phyloP scores from a whole-genome alignment of 2,888 invertebrate species.

The Stomorhina lunata region DNA sequence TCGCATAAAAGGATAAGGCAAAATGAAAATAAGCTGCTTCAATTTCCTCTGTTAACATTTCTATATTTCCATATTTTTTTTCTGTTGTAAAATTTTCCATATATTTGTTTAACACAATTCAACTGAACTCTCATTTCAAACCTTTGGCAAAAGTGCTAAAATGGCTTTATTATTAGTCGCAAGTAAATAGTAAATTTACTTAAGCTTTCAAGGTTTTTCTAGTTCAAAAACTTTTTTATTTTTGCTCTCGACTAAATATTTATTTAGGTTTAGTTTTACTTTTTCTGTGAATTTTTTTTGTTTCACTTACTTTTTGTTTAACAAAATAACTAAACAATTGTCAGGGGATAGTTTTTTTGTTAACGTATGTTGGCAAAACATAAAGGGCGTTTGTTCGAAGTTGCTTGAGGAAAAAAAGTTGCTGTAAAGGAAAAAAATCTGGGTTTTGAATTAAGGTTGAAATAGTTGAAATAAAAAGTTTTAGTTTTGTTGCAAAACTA shows the following conservation, averaged over 20 bases:
- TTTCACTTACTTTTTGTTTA: too few species aligned
- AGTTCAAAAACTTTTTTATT: conserved; percentile 12
- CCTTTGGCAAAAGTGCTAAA: conserved; percentile 23
- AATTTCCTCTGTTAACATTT: background rate
- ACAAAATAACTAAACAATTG: conserved; percentile 26
- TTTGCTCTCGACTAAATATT: too few species aligned
- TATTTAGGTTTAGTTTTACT: background rate
- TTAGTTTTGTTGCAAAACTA: too few species aligned
- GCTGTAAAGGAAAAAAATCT: too few species aligned
- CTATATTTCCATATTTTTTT: too few species aligned
- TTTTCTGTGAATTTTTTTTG: background rate
- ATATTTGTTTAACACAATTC: background rate
- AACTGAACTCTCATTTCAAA: too few species aligned
- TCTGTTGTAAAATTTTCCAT: background rate
- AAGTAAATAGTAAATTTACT: conserved; percentile 46
- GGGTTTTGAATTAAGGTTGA: too few species aligned
- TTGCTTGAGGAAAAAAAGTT: too few species aligned
- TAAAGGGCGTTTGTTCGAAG: too few species aligned
- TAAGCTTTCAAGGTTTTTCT: conserved; percentile 46
- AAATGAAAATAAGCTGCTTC: background rate
- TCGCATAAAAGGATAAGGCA: background rate
- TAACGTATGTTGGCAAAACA: background rate
- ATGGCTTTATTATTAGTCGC: conserved; percentile 10
- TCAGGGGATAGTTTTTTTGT: conserved; percentile 9
- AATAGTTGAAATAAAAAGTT: too few species aligned